phyloP scores from a whole-genome alignment of 92 coral and sea anemone genomes.

The Zoanthus gigantus region DNA sequence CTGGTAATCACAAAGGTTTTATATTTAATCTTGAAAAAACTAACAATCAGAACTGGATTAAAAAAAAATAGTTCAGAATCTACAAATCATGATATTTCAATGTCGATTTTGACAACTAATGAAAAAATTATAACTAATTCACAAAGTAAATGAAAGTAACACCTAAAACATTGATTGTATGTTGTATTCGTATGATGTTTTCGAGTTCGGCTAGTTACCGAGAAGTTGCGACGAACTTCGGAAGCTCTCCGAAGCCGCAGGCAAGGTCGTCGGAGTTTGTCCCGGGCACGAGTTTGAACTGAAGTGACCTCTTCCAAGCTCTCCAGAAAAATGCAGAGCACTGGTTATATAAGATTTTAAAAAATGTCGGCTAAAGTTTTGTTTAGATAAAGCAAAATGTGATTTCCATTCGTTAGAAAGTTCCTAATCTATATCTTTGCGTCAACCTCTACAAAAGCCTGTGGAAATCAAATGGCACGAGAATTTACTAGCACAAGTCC shows the following conservation, averaged over 20 bases:
- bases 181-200: too few species aligned
- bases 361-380: background rate
- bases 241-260: background rate
- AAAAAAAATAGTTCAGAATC: too few species aligned
- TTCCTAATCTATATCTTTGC: background rate
- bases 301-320: conserved; percentile 23
- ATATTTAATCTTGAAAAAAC: too few species aligned
- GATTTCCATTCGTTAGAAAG: background rate
- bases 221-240: conserved; percentile 8
- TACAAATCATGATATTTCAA: too few species aligned
- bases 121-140: too few species aligned
- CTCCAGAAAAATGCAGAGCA: conserved; percentile 30
- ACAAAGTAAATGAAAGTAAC: too few species aligned
- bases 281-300: conserved; percentile 51
- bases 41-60: too few species aligned
- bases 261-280: conserved; percentile 23
- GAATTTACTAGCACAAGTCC: conserved; percentile 51
- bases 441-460: background rate
- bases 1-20: too few species aligned
- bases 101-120: too few species aligned
- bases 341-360: background rate
- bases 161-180: too few species aligned
- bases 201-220: background rate
- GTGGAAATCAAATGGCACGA: conserved; percentile 58
- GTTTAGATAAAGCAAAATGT: background rate